These are phyloP conservation scores for Habroteleia sp. DNA, from an alignment of 2,888 invertebrate genomes.

Conservation along the genomic window DNA sequence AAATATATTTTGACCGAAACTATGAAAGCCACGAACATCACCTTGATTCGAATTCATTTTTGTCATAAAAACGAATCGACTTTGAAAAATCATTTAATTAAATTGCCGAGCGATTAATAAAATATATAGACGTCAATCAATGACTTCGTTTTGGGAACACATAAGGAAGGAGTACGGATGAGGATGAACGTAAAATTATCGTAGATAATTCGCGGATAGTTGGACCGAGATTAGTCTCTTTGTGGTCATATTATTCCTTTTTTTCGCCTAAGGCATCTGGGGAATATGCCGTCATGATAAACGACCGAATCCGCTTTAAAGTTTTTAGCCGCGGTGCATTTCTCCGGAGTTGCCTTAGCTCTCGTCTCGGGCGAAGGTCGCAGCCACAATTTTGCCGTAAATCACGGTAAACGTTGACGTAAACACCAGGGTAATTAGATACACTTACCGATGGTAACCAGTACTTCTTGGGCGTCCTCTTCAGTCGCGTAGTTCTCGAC, in stretches of 20 bases:
- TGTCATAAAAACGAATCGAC: too few relatives aligned
- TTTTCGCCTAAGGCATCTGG: slow-evolving; percentile 74
- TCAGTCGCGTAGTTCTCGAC: slow-evolving; percentile 59
- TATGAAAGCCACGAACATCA: too few relatives aligned
- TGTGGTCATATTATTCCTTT: slow-evolving; percentile 76
- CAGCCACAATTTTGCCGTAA: slow-evolving; percentile 79
- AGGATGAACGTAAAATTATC: slow-evolving; percentile 73
- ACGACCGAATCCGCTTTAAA: slow-evolving; percentile 76
- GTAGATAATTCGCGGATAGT: slow-evolving; percentile 75
- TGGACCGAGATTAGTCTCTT: slow-evolving; percentile 78
- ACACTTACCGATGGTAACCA: slow-evolving; percentile 75
- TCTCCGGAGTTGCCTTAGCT: slow-evolving; percentile 51
- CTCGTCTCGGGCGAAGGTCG: slow-evolving; percentile 76
- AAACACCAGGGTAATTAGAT: slow-evolving; percentile 80
- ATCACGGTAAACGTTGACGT: slow-evolving; percentile 80
- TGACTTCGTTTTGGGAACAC: slow-evolving; percentile 49
- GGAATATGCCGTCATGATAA: slow-evolving; percentile 76
- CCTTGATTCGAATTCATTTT: too few relatives aligned
- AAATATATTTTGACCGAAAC: too few relatives aligned
- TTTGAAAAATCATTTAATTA: slow-evolving; percentile 35
- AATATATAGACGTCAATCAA: slow-evolving; percentile 42
- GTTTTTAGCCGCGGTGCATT: slow-evolving; percentile 61
- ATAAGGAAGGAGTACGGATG: slow-evolving; percentile 11
- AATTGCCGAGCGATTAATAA: slow-evolving; percentile 27
- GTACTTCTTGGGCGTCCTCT: slow-evolving; percentile 69